A percentile compares a stretch with the other conserved stretches of the same genome.
phyloP scores from a whole-genome alignment of 2,113 vertebrate species.

The Pungitius pungitius region DNA sequence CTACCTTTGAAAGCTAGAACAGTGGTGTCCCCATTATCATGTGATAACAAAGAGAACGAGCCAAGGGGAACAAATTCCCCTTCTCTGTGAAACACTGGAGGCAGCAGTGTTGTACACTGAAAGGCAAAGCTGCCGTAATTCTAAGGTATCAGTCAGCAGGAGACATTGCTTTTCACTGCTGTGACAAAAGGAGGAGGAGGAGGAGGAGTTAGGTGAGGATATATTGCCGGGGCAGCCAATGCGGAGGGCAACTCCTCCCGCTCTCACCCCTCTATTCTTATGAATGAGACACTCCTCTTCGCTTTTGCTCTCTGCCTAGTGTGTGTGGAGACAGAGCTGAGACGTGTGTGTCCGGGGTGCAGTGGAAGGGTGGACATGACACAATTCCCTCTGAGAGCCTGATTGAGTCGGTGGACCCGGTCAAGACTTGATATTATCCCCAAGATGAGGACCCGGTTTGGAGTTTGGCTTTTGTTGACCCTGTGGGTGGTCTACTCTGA shows the following conservation, averaged over 20 bases:
- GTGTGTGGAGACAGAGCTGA: conserved; percentile 64
- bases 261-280: conserved; percentile 52
- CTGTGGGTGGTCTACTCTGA: conserved; percentile 67
- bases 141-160: conserved; percentile 71
- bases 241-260: conserved; percentile 59
- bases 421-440: conserved; percentile 66
- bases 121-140: conserved; percentile 67
- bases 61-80: conserved; percentile 57
- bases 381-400: conserved; percentile 62
- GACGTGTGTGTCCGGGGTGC: conserved; percentile 51
- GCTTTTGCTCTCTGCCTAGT: conserved; percentile 66
- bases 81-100: conserved; percentile 55
- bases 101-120: conserved; percentile 55
- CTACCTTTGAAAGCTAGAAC: neutral
- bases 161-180: conserved; percentile 76
- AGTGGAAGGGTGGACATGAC: conserved; percentile 72
- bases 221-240: conserved; percentile 73
- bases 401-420: conserved; percentile 45
- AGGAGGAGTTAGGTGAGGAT: conserved; percentile 68
- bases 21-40: conserved; percentile 41
- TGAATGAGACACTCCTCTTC: conserved; percentile 78
- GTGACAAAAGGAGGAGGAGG: conserved; percentile 73
- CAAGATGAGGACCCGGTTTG: conserved; percentile 51
- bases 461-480: conserved; percentile 75
- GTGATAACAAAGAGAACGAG: conserved; percentile 46